Conservation (phyloP, 2,113 vertebrate genomes). For the Anguilla rostrata region DNA sequence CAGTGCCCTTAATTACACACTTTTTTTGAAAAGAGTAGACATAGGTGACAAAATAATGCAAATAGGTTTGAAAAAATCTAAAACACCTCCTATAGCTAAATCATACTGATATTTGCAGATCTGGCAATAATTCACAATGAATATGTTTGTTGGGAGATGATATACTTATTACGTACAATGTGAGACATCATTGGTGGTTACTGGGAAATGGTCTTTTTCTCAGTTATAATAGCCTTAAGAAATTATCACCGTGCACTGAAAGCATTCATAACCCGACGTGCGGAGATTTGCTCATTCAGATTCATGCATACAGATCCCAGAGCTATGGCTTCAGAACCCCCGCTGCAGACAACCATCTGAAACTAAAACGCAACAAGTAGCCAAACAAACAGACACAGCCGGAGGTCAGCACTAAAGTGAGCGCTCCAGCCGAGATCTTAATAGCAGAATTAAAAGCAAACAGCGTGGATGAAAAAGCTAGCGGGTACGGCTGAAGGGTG, state of each 20-base stretch:
- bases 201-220: background rate
- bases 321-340: constrained; percentile 28
- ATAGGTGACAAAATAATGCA: background rate
- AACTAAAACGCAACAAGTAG: constrained; percentile 29
- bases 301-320: constrained; percentile 27
- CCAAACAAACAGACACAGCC: constrained; percentile 40
- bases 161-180: background rate
- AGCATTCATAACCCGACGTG: background rate
- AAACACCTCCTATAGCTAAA: background rate
- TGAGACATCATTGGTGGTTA: background rate
- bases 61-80: background rate
- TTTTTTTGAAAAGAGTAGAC: too few species aligned
- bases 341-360: constrained; percentile 23
- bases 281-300: background rate
- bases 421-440: constrained; percentile 41
- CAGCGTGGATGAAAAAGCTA: constrained; percentile 18
- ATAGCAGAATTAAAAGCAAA: constrained; percentile 44
- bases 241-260: background rate
- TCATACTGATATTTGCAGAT: background rate
- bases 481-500: constrained; percentile 12
- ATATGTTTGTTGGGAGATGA: background rate
- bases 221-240: background rate
- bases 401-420: constrained; percentile 38
- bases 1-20: background rate
- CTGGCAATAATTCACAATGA: background rate